phyloP scores from a whole-genome alignment of 2,797 vertebrate species.

The Myotis pilosus region DNA sequence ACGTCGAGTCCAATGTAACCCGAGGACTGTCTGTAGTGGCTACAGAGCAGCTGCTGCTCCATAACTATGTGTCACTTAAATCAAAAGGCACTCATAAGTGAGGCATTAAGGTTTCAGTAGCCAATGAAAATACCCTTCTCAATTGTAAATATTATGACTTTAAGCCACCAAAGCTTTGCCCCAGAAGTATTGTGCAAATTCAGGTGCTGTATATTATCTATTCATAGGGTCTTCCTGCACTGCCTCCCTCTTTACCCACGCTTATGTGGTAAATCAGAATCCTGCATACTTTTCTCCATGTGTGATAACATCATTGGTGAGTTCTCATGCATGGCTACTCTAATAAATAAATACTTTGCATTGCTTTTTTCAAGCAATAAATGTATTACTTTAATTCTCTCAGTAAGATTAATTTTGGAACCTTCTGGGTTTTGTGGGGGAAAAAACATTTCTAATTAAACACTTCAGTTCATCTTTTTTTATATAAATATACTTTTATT shows the following conservation, averaged over 20 bases:
- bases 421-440: neutral
- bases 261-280: neutral
- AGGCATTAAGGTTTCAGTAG: neutral
- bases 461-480: neutral
- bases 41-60: neutral
- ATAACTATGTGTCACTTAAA: neutral
- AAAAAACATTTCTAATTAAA: neutral
- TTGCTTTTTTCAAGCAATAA: conserved; percentile 41
- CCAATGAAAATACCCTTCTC: neutral
- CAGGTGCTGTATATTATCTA: neutral
- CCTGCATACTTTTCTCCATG: neutral
- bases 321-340: neutral
- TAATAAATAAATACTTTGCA: neutral
- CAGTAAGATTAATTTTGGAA: neutral
- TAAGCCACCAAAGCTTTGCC: neutral
- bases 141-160: neutral
- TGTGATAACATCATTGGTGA: neutral
- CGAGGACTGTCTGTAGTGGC: neutral
- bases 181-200: neutral
- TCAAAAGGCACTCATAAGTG: neutral
- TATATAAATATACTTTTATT: neutral
- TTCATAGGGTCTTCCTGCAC: neutral
- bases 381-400: conserved; percentile 11
- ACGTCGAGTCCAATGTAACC: too few species aligned
- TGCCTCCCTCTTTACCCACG: neutral